These are phyloP conservation scores for Lytechinus pictus DNA, from an alignment of 35 echinoderm and acorn worm genomes.

Conservation along the genomic window DNA sequence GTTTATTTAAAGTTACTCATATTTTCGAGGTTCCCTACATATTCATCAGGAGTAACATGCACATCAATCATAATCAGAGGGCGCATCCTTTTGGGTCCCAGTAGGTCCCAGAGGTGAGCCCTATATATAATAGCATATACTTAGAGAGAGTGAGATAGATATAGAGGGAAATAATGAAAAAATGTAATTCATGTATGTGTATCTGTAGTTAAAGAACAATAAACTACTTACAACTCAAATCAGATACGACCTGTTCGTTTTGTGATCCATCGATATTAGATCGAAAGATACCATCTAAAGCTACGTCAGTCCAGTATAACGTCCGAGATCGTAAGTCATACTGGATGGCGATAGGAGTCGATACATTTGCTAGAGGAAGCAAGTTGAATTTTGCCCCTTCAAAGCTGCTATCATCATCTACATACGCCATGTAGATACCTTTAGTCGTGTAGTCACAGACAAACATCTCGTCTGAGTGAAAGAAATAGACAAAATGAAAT, in stretches of 20 bases:
- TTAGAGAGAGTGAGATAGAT: too few relatives aligned
- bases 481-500: not conserved
- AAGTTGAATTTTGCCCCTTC: not conserved
- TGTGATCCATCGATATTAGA: not conserved
- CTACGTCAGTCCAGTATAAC: constrained; percentile 35
- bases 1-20: too few relatives aligned
- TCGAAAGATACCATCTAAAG: not conserved
- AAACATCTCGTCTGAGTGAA: constrained; percentile 22
- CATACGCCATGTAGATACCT: constrained; percentile 26
- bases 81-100: too few relatives aligned
- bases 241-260: not conserved
- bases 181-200: too few relatives aligned
- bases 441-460: not conserved
- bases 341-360: not conserved
- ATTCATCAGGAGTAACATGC: too few relatives aligned
- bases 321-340: constrained; percentile 23
- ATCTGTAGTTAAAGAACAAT: too few relatives aligned
- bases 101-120: too few relatives aligned
- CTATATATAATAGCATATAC: too few relatives aligned
- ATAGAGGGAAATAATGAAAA: too few relatives aligned
- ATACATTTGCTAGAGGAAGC: not conserved
- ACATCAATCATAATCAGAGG: too few relatives aligned
- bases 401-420: not conserved
- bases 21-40: too few relatives aligned
- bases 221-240: not conserved